Evolutionary conservation across 2,113 vertebrate species (phyloP).

Genomic region (Sminthopsis crassicaudata): DNA sequence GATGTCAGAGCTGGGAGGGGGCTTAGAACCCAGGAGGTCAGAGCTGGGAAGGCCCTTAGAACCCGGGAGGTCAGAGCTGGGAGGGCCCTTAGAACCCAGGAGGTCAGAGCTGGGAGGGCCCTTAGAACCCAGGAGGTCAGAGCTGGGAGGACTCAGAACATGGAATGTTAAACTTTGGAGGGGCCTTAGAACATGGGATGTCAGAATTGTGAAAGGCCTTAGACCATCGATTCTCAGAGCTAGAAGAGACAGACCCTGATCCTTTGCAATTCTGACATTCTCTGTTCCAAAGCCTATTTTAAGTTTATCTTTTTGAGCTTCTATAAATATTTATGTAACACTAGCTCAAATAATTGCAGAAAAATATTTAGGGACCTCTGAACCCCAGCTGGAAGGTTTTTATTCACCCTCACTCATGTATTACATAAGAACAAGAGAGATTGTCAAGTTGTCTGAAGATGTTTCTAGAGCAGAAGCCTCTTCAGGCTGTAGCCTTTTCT

Average conservation of each 20-base stretch:
- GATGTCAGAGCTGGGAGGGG: background rate
- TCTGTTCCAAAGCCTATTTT: background rate
- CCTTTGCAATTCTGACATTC: background rate
- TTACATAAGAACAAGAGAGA: background rate
- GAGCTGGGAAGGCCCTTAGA: too few species aligned
- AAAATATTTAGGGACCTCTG: background rate
- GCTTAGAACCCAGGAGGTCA: background rate
- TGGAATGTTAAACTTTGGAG: too few species aligned
- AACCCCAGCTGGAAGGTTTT: background rate
- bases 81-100: background rate
- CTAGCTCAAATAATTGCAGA: background rate
- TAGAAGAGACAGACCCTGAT: background rate
- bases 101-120: too few species aligned
- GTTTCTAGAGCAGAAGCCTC: background rate
- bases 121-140: too few species aligned
- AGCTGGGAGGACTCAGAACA: too few species aligned
- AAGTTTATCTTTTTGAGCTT: background rate
- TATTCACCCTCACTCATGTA: background rate
- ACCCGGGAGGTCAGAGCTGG: background rate
- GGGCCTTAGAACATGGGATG: too few species aligned
- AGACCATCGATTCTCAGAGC: background rate
- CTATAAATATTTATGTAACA: background rate
- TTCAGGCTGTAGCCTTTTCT: background rate
- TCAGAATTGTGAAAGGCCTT: too few species aligned
- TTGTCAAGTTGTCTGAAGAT: background rate